Evolutionary conservation across 2,797 vertebrate genomes (phyloP).

Genomic region (Buphagus erythrorhynchus): DNA sequence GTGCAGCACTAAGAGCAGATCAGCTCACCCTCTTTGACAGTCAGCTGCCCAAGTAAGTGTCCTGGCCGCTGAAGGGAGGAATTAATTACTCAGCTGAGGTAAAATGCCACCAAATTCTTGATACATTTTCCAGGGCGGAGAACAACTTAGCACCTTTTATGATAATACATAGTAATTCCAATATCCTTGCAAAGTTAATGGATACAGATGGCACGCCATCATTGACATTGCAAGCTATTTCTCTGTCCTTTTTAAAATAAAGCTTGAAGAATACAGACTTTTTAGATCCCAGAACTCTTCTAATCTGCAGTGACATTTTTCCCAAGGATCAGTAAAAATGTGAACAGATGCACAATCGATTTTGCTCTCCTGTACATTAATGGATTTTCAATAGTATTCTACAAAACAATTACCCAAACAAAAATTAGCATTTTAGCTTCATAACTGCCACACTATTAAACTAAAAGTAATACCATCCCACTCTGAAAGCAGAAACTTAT

Average conservation of each 20-base stretch:
- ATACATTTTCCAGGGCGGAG: background rate
- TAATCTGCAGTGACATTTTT: background rate
- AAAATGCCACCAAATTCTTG: background rate
- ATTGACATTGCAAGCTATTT: background rate
- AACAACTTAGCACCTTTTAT: background rate
- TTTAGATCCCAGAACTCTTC: background rate
- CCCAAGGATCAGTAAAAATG: background rate
- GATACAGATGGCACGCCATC: background rate
- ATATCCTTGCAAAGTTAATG: background rate
- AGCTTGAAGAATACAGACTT: background rate
- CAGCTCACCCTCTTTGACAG: background rate
- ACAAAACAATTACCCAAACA: conserved; percentile 11
- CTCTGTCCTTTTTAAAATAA: background rate
- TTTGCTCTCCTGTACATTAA: background rate
- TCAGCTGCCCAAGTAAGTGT: background rate
- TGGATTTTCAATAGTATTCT: conserved; percentile 4
- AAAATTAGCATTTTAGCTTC: background rate
- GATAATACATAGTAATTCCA: background rate
- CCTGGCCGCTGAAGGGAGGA: background rate
- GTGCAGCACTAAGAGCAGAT: background rate
- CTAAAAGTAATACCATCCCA: background rate
- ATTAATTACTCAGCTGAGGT: background rate
- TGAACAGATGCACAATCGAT: background rate
- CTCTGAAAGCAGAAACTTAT: background rate
- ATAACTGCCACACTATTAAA: background rate